Conservation (phyloP, 2,797 vertebrate species). For the Spondyliosoma cantharus region DNA sequence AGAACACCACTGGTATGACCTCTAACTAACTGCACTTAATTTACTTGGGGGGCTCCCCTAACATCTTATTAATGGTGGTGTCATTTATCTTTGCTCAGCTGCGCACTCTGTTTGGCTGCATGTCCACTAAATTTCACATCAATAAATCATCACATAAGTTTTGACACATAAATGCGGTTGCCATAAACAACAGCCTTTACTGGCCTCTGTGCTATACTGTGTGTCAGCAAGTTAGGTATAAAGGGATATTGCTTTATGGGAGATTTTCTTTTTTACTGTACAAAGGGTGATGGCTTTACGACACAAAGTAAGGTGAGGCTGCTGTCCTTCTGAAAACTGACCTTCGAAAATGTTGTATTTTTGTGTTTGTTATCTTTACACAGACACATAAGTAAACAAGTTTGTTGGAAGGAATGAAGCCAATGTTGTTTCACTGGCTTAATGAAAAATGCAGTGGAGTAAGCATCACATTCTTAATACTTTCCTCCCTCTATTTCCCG, state of each 20-base stretch:
- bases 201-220: constrained; percentile 12
- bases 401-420: background rate
- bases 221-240: constrained; percentile 43
- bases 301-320: constrained; percentile 22
- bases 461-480: background rate
- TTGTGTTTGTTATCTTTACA: constrained; percentile 4
- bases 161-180: constrained; percentile 39
- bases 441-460: background rate
- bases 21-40: constrained; percentile 46
- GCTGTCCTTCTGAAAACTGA: constrained; percentile 20
- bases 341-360: background rate
- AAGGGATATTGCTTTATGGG: constrained; percentile 27
- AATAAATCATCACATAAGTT: constrained; percentile 43
- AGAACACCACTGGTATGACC: constrained; percentile 92
- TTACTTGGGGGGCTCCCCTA: constrained; percentile 20
- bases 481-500: constrained; percentile 6
- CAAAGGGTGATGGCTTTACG: constrained; percentile 11
- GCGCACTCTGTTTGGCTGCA: constrained; percentile 44
- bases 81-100: constrained; percentile 28
- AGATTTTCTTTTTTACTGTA: constrained; percentile 39
- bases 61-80: constrained; percentile 18
- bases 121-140: constrained; percentile 37
- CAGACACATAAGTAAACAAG: background rate
- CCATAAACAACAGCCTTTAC: constrained; percentile 44
- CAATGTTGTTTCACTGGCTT: background rate